These are phyloP conservation scores for Sphaeramia orbicularis DNA, from an alignment of 2,797 vertebrate species.

Conservation along the genomic window DNA sequence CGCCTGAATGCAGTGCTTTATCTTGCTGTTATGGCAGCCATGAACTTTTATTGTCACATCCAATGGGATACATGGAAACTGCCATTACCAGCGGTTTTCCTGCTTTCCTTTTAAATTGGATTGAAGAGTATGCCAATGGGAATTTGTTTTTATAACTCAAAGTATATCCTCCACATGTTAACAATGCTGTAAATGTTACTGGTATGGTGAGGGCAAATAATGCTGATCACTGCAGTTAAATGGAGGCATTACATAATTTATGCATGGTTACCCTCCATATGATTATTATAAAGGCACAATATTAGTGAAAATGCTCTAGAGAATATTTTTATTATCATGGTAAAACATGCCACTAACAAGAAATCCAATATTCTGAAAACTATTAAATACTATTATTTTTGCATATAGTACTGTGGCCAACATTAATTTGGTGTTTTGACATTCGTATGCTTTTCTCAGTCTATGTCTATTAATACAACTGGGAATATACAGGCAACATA, in stretches of 20 bases:
- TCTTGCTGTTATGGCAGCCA: conserved; percentile 31
- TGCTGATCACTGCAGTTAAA: conserved; percentile 1
- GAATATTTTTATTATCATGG: background rate
- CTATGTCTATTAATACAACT: no score
- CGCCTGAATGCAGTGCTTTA: conserved; percentile 17
- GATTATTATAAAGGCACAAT: background rate
- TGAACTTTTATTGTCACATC: conserved; percentile 48
- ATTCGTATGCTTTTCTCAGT: no score
- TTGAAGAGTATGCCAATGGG: conserved; percentile 15
- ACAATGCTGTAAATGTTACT: conserved; percentile 9
- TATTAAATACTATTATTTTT: no score
- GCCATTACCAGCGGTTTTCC: conserved; percentile 56
- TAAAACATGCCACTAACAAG: no score
- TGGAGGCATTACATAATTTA: background rate
- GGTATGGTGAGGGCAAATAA: conserved; percentile 15
- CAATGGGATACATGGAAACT: conserved; percentile 48
- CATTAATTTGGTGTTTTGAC: no score
- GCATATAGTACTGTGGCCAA: no score
- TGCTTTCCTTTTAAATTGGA: conserved; percentile 21
- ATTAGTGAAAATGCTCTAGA: background rate
- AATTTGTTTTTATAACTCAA: conserved; percentile 17
- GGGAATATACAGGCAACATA: no score
- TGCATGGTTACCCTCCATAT: background rate
- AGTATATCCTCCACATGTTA: background rate
- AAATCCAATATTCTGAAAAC: no score